phyloP scores from a whole-genome alignment of 2,888 invertebrate species.

The Lydus trimaculatus region DNA sequence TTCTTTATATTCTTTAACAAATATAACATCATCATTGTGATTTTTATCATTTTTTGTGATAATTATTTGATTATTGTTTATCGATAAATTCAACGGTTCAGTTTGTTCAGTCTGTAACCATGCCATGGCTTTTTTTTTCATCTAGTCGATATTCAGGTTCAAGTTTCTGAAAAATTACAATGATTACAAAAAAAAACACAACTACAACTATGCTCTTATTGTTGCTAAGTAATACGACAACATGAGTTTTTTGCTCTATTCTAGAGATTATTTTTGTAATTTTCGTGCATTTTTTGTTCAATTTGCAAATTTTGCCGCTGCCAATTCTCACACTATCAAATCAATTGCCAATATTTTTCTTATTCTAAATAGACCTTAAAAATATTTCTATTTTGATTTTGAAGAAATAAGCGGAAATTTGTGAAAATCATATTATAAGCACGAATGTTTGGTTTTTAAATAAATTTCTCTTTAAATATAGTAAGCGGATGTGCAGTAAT shows the following conservation, averaged over 20 bases:
- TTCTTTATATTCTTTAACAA: slow-evolving; percentile 44
- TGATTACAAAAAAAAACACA: neutral
- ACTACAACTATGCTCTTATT: neutral
- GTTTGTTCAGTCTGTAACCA: slow-evolving; percentile 17
- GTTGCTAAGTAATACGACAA: neutral
- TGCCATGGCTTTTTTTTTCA: neutral
- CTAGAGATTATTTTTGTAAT: neutral
- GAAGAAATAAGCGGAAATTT: neutral
- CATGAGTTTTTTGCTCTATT: neutral
- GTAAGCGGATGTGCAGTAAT: slow-evolving; percentile 23
- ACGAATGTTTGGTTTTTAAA: too few species aligned
- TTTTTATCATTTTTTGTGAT: slow-evolving; percentile 5
- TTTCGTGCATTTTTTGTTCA: neutral
- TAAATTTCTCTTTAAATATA: slow-evolving; percentile 9
- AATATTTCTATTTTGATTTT: neutral
- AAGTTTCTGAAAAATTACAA: neutral
- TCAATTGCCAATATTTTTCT: neutral
- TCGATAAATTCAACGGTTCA: slow-evolving; percentile 23
- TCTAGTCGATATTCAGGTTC: neutral
- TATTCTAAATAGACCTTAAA: too few species aligned
- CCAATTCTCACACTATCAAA: neutral
- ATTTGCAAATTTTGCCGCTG: neutral
- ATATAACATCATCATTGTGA: slow-evolving; percentile 45
- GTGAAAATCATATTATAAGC: neutral
- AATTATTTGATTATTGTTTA: slow-evolving; percentile 11